A percentile compares a stretch with the other conserved stretches of the same genome.
Evolutionary conservation across 2,113 vertebrate genomes (phyloP).

Genomic region (Neodontobutis hainanensis): DNA sequence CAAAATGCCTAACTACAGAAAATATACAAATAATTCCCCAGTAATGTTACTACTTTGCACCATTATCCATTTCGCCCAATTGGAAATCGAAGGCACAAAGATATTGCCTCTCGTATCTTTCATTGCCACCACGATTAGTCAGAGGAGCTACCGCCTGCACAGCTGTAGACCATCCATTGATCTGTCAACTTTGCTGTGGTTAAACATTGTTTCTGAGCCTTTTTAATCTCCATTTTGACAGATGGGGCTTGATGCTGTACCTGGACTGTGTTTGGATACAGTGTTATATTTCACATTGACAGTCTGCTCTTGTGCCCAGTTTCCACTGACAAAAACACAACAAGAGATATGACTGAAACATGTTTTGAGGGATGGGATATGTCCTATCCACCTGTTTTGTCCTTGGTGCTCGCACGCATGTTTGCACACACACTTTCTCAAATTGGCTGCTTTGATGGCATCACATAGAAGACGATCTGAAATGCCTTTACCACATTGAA

Average conservation of each 20-base stretch:
- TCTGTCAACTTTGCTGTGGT: conserved; percentile 15
- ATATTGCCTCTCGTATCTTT: conserved; percentile 12
- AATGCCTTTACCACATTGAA: background rate
- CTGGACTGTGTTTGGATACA: conserved; percentile 50
- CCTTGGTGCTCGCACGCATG: conserved; percentile 35
- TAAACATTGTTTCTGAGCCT: conserved; percentile 18
- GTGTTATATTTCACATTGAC: conserved; percentile 24
- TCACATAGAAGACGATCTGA: conserved; percentile 17
- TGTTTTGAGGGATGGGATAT: conserved; percentile 44
- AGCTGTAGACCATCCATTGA: conserved; percentile 44
- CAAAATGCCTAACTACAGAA: conserved; percentile 7
- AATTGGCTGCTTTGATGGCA: conserved; percentile 24
- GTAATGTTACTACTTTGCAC: background rate
- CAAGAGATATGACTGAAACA: conserved; percentile 33
- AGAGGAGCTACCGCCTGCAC: conserved; percentile 15
- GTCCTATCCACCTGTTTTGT: conserved; percentile 35
- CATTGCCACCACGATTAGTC: conserved; percentile 15
- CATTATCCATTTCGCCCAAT: too few species aligned
- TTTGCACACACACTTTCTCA: conserved; percentile 6
- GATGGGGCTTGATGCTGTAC: conserved; percentile 24
- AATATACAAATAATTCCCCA: conserved; percentile 12
- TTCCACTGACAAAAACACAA: conserved; percentile 26
- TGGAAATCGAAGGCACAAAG: too few species aligned
- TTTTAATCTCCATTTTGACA: conserved; percentile 48
- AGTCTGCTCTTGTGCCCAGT: conserved; percentile 25